These are phyloP conservation scores for Acleris cristana DNA, from an alignment of 2,888 invertebrate genomes.

Conservation along the genomic window DNA sequence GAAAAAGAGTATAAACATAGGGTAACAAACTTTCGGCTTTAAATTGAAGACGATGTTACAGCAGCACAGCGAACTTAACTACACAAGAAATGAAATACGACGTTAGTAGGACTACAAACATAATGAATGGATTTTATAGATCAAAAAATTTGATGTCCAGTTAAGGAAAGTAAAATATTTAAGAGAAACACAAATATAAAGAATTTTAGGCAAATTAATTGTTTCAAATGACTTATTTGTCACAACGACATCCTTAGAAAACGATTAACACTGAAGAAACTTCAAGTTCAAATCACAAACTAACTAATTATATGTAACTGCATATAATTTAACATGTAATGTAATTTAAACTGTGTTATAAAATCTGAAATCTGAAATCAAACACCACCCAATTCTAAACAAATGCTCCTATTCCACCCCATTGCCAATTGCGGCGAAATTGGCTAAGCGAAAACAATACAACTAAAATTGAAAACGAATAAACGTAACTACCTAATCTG, in stretches of 20 bases:
- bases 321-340: too few relatives aligned
- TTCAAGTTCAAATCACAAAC: neutral
- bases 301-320: too few relatives aligned
- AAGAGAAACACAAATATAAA: too few relatives aligned
- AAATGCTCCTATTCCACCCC: neutral
- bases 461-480: conserved; percentile 15
- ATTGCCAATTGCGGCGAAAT: conserved; percentile 17
- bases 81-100: too few relatives aligned
- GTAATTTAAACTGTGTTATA: too few relatives aligned
- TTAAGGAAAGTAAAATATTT: too few relatives aligned
- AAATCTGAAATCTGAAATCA: too few relatives aligned
- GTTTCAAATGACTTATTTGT: neutral
- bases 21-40: neutral
- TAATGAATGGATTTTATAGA: too few relatives aligned
- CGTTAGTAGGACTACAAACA: too few relatives aligned
- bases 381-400: neutral
- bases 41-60: neutral
- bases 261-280: neutral
- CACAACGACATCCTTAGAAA: neutral
- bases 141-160: too few relatives aligned
- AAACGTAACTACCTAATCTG: conserved; percentile 21
- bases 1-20: conserved; percentile 4
- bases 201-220: too few relatives aligned
- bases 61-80: too few relatives aligned
- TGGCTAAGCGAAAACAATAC: conserved; percentile 12